Evolutionary conservation across 2,113 vertebrate genomes (phyloP).

Genomic region (Coreoperca whiteheadi): DNA sequence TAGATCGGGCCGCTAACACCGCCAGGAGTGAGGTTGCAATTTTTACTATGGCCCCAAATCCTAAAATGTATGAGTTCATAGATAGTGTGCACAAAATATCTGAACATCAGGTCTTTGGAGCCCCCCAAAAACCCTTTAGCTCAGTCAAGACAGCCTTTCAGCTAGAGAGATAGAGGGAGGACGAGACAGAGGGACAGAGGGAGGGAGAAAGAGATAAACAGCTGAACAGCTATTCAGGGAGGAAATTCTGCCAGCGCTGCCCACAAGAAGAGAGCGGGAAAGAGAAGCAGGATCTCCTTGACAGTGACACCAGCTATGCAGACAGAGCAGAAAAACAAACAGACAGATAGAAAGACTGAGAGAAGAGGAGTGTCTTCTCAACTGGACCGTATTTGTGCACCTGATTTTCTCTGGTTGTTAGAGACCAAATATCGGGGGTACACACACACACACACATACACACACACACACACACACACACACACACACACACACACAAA

Average conservation of each 20-base stretch:
- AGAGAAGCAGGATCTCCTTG: conserved; percentile 57
- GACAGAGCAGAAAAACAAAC: conserved; percentile 31
- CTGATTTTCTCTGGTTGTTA: conserved; percentile 38
- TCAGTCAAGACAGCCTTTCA: conserved; percentile 55
- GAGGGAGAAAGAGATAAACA: conserved; percentile 55
- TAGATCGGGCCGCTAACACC: not conserved
- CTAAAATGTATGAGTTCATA: conserved; percentile 30
- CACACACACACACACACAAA: conserved; percentile 21
- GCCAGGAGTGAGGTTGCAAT: not conserved
- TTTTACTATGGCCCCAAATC: conserved; percentile 15
- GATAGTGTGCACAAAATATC: conserved; percentile 25
- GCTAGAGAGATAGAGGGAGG: conserved; percentile 44
- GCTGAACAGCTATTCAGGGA: conserved; percentile 56
- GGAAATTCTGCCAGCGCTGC: conserved; percentile 55
- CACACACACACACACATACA: conserved; percentile 9
- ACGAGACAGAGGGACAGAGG: conserved; percentile 33
- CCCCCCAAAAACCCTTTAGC: conserved; percentile 35
- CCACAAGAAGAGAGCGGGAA: conserved; percentile 46
- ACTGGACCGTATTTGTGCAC: conserved; percentile 17
- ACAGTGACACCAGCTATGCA: conserved; percentile 56
- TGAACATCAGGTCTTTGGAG: conserved; percentile 48
- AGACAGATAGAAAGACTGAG: conserved; percentile 32
- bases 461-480: conserved; percentile 7
- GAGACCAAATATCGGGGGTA: conserved; percentile 12
- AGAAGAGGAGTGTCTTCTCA: conserved; percentile 35